phyloP scores from a whole-genome alignment of 2,113 vertebrate genomes.

The Coptodon bakossiorum region DNA sequence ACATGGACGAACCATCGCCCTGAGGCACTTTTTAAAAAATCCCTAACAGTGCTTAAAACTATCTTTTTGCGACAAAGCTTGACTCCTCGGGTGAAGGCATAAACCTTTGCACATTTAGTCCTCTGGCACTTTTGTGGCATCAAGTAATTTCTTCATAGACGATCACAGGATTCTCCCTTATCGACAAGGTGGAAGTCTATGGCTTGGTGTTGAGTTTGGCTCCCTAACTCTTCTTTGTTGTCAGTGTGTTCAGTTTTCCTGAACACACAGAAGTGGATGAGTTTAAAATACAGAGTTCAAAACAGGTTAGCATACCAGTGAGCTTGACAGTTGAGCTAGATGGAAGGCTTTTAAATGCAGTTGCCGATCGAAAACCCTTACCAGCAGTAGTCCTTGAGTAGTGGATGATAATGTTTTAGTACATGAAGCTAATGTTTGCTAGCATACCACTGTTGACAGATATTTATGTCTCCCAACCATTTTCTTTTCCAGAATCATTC shows the following conservation, averaged over 20 bases:
- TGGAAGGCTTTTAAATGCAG: neutral
- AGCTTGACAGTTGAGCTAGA: neutral
- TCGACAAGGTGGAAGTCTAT: neutral
- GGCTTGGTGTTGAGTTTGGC: neutral
- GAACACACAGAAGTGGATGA: neutral
- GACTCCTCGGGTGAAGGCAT: neutral
- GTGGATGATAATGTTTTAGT: neutral
- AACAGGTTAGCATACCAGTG: neutral
- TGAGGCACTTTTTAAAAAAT: neutral
- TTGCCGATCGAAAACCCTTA: neutral
- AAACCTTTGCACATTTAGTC: neutral
- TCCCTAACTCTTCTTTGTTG: neutral
- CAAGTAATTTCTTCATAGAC: neutral
- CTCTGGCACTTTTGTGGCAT: neutral
- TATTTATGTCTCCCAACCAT: neutral
- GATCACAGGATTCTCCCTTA: neutral
- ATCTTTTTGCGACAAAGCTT: neutral
- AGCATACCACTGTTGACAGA: neutral
- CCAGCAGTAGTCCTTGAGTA: neutral
- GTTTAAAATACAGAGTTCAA: neutral
- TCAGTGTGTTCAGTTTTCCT: neutral
- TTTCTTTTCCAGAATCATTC: neutral
- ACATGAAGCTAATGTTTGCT: neutral
- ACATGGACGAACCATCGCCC: neutral
- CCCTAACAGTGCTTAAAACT: neutral